phyloP scores from a whole-genome alignment of 2,797 vertebrate genomes.

The Hydrolagus colliei region DNA sequence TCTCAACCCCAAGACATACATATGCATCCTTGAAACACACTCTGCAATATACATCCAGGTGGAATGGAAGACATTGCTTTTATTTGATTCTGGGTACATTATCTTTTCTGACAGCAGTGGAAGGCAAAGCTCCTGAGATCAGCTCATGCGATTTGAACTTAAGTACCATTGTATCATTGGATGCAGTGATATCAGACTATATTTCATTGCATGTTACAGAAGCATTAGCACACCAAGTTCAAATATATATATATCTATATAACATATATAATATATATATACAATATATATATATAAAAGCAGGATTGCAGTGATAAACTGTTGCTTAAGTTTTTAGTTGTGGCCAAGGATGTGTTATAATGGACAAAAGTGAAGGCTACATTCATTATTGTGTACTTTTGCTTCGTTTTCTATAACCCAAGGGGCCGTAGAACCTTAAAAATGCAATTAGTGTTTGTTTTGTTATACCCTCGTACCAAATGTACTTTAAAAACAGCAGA shows the following conservation, averaged over 20 bases:
- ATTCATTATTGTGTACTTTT: neutral
- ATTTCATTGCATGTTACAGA: neutral
- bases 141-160: neutral
- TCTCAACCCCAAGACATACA: too few relatives aligned
- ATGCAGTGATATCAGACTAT: neutral
- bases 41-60: too few relatives aligned
- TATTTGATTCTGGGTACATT: neutral
- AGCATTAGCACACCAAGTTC: neutral
- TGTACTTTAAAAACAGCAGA: too few relatives aligned
- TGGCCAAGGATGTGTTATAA: neutral
- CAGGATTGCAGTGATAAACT: neutral
- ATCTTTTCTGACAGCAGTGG: neutral
- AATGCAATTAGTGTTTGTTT: conserved; percentile 8
- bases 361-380: conserved; percentile 10
- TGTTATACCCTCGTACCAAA: neutral
- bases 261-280: too few relatives aligned
- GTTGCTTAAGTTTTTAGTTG: neutral
- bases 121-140: neutral
- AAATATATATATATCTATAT: too few relatives aligned
- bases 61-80: too few relatives aligned
- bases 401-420: neutral
- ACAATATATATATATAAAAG: too few relatives aligned
- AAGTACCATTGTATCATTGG: neutral
- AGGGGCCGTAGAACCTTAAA: neutral
- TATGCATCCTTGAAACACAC: too few relatives aligned